Conservation (phyloP, 2,888 invertebrate genomes). For the Petrolisthes manimaculis region DNA sequence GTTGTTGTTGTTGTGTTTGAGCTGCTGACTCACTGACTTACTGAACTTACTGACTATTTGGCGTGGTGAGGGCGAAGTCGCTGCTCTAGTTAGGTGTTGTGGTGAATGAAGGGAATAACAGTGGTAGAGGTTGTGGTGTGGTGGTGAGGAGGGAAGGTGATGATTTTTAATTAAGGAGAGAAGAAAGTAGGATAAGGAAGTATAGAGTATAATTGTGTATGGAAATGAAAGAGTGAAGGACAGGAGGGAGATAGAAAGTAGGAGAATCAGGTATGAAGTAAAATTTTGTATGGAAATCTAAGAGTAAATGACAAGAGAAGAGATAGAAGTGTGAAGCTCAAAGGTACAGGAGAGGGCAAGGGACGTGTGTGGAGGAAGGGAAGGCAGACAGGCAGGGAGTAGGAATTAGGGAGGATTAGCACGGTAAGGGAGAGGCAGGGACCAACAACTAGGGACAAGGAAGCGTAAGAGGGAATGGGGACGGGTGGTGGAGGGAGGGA, state of each 20-base stretch:
- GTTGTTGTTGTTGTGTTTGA: too few relatives aligned
- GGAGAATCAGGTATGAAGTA: too few relatives aligned
- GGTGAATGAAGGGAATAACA: neutral
- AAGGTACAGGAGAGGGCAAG: neutral
- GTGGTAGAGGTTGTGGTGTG: neutral
- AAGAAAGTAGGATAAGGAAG: neutral
- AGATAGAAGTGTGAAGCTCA: neutral
- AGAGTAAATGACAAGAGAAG: neutral
- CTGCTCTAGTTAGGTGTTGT: neutral
- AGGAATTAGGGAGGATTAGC: neutral
- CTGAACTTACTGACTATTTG: too few relatives aligned
- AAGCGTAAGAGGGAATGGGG: neutral
- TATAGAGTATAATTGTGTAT: too few relatives aligned
- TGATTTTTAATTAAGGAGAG: neutral
- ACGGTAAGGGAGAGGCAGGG: neutral
- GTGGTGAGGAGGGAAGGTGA: neutral
- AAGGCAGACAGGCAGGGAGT: neutral
- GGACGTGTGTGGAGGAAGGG: neutral
- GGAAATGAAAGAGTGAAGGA: neutral
- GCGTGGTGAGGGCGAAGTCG: neutral
- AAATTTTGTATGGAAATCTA: too few relatives aligned
- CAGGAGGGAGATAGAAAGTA: neutral
- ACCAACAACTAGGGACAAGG: neutral
- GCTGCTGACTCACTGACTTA: too few relatives aligned
- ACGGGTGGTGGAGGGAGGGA: neutral